phyloP scores from a whole-genome alignment of 1,140 invertebrate genomes.

The Zophobas atratus region DNA sequence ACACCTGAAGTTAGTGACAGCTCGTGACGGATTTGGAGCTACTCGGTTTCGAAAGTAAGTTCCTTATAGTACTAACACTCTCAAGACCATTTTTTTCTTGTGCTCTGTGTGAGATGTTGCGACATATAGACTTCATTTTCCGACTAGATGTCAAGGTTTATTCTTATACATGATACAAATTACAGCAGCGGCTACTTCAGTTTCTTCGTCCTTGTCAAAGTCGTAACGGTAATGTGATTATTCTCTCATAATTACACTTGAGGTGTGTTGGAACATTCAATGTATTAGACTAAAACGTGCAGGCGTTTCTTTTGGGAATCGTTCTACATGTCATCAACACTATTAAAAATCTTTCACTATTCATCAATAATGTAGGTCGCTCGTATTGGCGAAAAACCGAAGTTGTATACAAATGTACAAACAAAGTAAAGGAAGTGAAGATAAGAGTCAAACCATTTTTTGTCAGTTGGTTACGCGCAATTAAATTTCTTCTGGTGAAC shows the following conservation, averaged over 20 bases:
- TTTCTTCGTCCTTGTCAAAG: conserved; percentile 41
- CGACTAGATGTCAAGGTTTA: not conserved
- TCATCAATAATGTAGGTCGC: too few relatives aligned
- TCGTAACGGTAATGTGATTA: conserved; percentile 34
- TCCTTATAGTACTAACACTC: too few relatives aligned
- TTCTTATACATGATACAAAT: not conserved
- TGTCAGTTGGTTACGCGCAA: conserved; percentile 3
- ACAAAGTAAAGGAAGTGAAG: conserved; percentile 11
- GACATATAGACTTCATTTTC: not conserved
- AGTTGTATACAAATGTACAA: not conserved
- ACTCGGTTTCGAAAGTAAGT: too few relatives aligned
- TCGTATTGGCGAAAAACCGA: not conserved
- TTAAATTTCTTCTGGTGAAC: conserved; percentile 38
- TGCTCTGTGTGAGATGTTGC: not conserved
- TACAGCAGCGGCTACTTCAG: not conserved
- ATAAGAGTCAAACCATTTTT: conserved; percentile 12
- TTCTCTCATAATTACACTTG: conserved; percentile 13
- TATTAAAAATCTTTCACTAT: too few relatives aligned
- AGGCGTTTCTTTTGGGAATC: too few relatives aligned
- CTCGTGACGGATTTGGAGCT: too few relatives aligned
- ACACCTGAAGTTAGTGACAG: too few relatives aligned
- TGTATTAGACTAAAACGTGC: not conserved
- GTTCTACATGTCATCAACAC: too few relatives aligned
- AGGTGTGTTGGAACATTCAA: conserved; percentile 4
- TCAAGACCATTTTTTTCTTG: too few relatives aligned